Base-by-base conservation (phyloP, 2,888 invertebrate species). In the Drosophila basisetae region DNA sequence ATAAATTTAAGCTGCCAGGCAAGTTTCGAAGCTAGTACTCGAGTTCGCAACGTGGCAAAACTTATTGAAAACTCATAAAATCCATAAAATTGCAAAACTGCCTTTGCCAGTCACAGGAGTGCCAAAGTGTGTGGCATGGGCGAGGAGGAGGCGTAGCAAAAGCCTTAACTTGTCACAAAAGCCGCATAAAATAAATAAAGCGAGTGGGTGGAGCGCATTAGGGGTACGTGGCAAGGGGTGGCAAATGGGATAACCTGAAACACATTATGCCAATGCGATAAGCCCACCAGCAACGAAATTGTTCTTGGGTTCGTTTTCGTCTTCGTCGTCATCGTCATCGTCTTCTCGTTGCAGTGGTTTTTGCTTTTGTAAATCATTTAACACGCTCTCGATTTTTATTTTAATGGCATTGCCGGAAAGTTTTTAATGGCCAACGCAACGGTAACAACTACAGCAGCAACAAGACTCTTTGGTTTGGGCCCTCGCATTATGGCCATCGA, bases 321-420 rank as follows among this genome's bases (percentile, higher is more conserved):
- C 53, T 53, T 22, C 39, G 18, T 18, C 39, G 65, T 39, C 18
- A 2, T n/a, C 39, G 39, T 6, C 43, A 22, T 43, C 39, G 66
- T 59, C 50, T 39, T 47, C 28, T 30, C 31, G 41, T 52, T 50
- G 22, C 28, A 49, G n/a, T 47, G 56, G 16, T 13, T n/a, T 47
- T 66, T 68, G 69, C 75, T 80, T 78, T 80, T 80, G 83, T 83
- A 80, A 84, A 87, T 84, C 84, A 84, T 84, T 87, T 87, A 84
- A 84, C 87, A 87, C 84, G 79, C 88, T 83, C 77, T 88, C 88
- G 84, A 87, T 88, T 88, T 84, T 84, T 84, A 84, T 87, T 84
- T 85, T 88, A 88, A 85, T 85, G 83, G 83, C 84, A 61, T 69
- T 79, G 76, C 72, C 74, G 82, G 80, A 85, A 88, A 84, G 83